Evolutionary conservation across 2,888 invertebrate species (phyloP).

Genomic region (Pyrrhosoma nymphula): DNA sequence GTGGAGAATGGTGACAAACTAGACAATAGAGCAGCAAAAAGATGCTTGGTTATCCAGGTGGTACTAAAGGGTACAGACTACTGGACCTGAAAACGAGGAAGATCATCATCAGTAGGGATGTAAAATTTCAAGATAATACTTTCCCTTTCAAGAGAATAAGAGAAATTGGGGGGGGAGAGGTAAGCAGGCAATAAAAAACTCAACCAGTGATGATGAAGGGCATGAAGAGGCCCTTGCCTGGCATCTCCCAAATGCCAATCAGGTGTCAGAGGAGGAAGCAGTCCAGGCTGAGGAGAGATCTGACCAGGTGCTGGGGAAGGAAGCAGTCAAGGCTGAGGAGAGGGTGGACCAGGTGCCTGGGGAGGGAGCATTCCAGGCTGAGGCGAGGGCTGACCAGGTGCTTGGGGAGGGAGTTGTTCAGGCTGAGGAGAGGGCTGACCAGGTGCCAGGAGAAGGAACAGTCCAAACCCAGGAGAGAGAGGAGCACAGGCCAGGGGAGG

Average conservation of each 20-base stretch:
- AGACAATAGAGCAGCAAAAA: neutral
- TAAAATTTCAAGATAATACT: neutral
- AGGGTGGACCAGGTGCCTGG: no score
- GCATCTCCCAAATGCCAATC: neutral
- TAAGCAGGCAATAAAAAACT: neutral
- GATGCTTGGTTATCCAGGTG: neutral
- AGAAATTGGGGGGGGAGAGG: neutral
- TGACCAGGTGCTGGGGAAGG: no score
- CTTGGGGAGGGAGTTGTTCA: no score
- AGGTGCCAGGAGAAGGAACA: no score
- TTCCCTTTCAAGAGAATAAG: neutral
- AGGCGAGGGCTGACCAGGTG: no score
- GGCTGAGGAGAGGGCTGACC: no score
- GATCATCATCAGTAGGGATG: neutral
- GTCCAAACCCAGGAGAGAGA: no score
- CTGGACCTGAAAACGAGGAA: neutral
- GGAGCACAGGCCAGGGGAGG: no score
- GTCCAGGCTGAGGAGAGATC: no score
- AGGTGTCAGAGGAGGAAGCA: no score
- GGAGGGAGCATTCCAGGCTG: no score
- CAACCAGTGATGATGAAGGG: neutral
- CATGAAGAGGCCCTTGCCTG: neutral
- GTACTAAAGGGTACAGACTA: neutral
- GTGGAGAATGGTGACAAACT: neutral
- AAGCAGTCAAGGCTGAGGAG: no score